Evolutionary conservation across 2,113 vertebrate species (phyloP).

Genomic region (Zosterops hypoxanthus): DNA sequence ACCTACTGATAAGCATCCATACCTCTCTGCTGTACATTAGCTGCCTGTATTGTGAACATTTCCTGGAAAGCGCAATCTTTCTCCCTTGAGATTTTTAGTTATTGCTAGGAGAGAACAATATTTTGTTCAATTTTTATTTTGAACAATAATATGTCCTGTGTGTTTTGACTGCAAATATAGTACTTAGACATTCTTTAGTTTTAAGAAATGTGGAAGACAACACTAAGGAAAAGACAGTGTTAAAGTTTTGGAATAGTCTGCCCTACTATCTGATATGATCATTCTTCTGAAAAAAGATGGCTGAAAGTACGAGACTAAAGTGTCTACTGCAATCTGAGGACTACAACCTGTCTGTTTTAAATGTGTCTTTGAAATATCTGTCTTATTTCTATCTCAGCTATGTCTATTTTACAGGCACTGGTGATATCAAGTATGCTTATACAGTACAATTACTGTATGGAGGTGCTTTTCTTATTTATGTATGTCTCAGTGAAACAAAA

Average conservation of each 20-base stretch:
- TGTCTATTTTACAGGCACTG: not conserved
- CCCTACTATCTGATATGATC: not conserved
- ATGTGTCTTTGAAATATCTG: not conserved
- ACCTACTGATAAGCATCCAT: not conserved
- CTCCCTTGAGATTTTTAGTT: not conserved
- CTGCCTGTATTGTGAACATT: rapidly evolving
- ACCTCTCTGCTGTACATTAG: not conserved
- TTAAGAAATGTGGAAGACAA: not conserved
- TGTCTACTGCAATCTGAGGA: not conserved
- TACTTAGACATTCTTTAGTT: not conserved
- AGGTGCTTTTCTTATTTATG: not conserved
- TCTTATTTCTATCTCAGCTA: not conserved
- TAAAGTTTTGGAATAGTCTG: not conserved
- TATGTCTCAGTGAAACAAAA: not conserved
- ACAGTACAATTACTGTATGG: not conserved
- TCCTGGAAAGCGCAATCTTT: not conserved
- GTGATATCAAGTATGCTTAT: not conserved
- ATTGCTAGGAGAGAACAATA: not conserved
- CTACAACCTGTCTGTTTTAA: not conserved
- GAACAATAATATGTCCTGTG: not conserved
- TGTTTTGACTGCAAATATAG: not conserved
- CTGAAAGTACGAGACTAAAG: not conserved
- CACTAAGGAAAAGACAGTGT: not conserved
- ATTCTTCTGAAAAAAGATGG: not conserved
- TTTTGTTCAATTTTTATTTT: not conserved